Evolutionary conservation across 2,888 invertebrate genomes (phyloP).

Genomic region (Gerris lacustris): DNA sequence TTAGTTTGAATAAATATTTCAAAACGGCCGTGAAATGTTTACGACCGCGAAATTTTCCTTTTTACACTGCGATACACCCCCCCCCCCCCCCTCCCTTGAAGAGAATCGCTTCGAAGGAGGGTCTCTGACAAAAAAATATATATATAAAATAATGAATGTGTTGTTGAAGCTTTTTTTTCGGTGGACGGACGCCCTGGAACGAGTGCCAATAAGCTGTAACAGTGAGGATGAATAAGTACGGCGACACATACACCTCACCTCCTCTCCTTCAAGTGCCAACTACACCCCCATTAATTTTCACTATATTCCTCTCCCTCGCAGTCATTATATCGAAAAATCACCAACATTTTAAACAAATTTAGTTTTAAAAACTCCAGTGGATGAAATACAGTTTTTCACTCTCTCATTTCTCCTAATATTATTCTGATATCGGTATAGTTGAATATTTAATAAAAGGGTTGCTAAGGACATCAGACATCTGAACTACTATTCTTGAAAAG

Average conservation of each 20-base stretch:
- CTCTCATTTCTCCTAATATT: no score
- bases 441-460: no score
- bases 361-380: no score
- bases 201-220: constrained; percentile 1
- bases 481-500: no score
- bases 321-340: no score
- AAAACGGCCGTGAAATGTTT: constrained; percentile 5
- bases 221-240: constrained; percentile 3
- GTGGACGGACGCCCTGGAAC: not conserved
- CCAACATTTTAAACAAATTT: no score
- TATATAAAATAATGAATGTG: not conserved
- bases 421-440: no score
- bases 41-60: constrained; percentile 1
- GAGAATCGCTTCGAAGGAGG: not conserved
- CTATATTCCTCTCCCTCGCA: no score
- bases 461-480: no score
- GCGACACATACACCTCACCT: not conserved
- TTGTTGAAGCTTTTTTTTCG: not conserved
- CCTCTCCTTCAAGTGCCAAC: constrained; percentile 3
- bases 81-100: not conserved
- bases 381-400: no score
- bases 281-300: not conserved
- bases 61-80: constrained; percentile 3
- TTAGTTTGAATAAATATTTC: constrained; percentile 5
- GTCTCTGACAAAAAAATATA: no score